These are phyloP conservation scores for Apamea crenata DNA, from an alignment of 2,888 invertebrate genomes.

Conservation along the genomic window DNA sequence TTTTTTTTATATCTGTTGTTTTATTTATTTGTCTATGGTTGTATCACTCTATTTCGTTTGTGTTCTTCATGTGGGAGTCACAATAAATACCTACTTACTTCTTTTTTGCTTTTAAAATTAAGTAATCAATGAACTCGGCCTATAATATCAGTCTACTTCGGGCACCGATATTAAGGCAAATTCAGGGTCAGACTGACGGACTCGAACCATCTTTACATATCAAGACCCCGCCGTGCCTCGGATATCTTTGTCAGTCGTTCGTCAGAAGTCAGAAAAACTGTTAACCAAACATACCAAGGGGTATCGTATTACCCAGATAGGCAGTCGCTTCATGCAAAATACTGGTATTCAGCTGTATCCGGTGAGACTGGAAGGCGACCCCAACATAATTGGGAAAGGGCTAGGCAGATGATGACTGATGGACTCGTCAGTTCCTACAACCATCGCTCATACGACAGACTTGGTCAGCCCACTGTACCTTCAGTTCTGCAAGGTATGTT, in stretches of 20 bases:
- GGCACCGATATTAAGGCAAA: not conserved
- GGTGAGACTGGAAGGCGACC: too few species aligned
- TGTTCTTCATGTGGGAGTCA: not conserved
- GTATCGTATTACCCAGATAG: too few species aligned
- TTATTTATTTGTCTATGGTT: not conserved
- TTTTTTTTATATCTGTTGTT: not conserved
- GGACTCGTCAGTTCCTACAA: not conserved
- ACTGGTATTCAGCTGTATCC: too few species aligned
- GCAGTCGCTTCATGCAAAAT: too few species aligned
- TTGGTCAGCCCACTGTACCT: not conserved
- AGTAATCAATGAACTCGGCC: not conserved
- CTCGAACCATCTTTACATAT: not conserved
- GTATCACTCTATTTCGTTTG: not conserved
- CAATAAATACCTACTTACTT: not conserved
- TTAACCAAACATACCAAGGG: too few species aligned
- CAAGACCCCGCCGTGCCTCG: too few species aligned
- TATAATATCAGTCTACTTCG: not conserved
- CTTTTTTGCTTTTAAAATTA: not conserved
- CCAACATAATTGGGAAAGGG: too few species aligned
- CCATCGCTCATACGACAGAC: not conserved
- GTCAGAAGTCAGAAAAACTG: too few species aligned
- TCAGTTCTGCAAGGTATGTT: not conserved
- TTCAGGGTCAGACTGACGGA: not conserved
- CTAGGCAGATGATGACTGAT: not conserved
- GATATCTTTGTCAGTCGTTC: too few species aligned